These are phyloP conservation scores for Dolichomitus sp. DNA, from an alignment of 2,888 invertebrate species.

Conservation along the genomic window DNA sequence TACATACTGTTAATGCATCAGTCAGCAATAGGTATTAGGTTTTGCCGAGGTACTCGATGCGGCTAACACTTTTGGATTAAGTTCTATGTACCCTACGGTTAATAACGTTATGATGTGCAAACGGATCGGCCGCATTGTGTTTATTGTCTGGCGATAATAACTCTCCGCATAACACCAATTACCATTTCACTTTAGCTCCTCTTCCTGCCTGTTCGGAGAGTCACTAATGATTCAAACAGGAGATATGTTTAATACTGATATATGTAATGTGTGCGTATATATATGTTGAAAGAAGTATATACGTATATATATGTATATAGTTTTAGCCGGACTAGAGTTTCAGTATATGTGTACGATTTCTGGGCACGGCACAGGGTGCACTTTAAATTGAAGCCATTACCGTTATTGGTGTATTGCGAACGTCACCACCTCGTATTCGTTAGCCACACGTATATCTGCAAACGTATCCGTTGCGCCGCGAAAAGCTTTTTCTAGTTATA, in stretches of 20 bases:
- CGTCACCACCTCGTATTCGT: not conserved
- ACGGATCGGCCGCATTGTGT: conserved; percentile 67
- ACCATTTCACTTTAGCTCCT: conserved; percentile 58
- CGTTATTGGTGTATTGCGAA: conserved; percentile 28
- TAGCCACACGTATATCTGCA: not conserved
- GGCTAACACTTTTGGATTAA: not conserved
- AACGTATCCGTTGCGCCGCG: not conserved
- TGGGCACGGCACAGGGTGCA: conserved; percentile 16
- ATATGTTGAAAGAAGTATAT: not conserved
- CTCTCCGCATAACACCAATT: conserved; percentile 73
- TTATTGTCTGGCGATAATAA: conserved; percentile 71
- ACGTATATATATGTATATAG: not conserved
- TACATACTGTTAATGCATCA: conserved; percentile 59
- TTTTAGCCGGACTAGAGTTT: not conserved
- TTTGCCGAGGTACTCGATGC: conserved; percentile 10
- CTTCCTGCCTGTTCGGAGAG: conserved; percentile 2
- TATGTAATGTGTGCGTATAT: not conserved
- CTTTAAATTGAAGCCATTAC: conserved; percentile 71
- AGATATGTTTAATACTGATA: not conserved
- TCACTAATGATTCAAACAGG: conserved; percentile 5
- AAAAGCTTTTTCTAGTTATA: conserved; percentile 23
- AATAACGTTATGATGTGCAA: conserved; percentile 69
- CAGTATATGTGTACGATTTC: not conserved
- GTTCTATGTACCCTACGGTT: conserved; percentile 35
- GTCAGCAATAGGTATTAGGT: conserved; percentile 28